Evolutionary conservation across 2,888 invertebrate species (phyloP).

Genomic region (Barypeithes pellucidus): DNA sequence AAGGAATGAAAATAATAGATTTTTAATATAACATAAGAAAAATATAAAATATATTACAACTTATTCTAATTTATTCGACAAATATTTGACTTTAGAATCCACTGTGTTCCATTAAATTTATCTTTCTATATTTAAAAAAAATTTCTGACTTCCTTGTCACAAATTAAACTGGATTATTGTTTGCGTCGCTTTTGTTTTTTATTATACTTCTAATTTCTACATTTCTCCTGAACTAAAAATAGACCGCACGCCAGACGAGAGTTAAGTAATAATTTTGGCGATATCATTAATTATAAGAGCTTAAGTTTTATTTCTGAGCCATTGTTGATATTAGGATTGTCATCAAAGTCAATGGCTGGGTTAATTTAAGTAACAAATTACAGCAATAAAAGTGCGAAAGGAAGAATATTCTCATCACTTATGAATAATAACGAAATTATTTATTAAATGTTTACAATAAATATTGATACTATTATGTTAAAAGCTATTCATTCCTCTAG

Average conservation of each 20-base stretch:
- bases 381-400: too few species aligned
- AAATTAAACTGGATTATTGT: background rate
- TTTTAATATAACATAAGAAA: too few species aligned
- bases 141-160: background rate
- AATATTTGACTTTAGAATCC: background rate
- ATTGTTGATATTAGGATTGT: background rate
- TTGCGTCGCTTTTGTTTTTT: background rate
- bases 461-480: too few species aligned
- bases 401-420: too few species aligned
- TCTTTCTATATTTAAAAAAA: background rate
- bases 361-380: background rate
- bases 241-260: background rate
- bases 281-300: background rate
- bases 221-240: slow-evolving; percentile 1
- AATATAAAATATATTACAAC: too few species aligned
- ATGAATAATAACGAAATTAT: too few species aligned
- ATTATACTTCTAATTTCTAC: background rate
- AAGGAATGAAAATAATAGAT: too few species aligned
- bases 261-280: background rate
- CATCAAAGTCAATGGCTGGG: background rate
- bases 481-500: too few species aligned
- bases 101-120: background rate
- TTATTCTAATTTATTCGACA: too few species aligned
- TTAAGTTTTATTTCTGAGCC: background rate
- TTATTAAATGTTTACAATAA: too few species aligned